Evolutionary conservation across 2,888 invertebrate genomes (phyloP), one percentile per base, ranked within the genome.

Genomic region (Cecidostiba fungosa): DNA sequence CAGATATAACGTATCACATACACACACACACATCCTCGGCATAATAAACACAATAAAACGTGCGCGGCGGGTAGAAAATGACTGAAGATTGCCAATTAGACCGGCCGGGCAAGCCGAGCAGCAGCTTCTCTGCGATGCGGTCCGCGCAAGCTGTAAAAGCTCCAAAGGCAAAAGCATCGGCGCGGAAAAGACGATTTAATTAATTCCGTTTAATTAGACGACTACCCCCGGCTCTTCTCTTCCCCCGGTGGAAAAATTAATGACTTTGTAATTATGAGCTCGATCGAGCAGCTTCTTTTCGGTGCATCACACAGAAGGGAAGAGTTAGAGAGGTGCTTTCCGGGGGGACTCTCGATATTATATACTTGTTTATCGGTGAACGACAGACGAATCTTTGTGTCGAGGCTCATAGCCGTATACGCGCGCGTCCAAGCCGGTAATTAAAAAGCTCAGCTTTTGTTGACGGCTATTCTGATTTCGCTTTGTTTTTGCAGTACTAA

Each of bases 131-230:
- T 29, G 19, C 74, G 59, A 19, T 54, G 43, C 59, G 59, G 50
- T 50, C 36, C 70, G 43, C 29, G 69, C 50, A 16, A 16, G 14
- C 50, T 50, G 16, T 16, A 16, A 72, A 26, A 72, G 70, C 26
- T 12, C 23, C 26, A 43, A 50, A 16, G 29, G 47, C 2, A 6
- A 12, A 50, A 50, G 70, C 84, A 72, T 77, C 70, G 70, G 54
- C 43, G 77, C 72, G 70, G 70, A 70, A 83, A 84, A 79, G 85
- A 76, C 74, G 81, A 81, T 85, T 85, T 77, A 77, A 85, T 85
- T 85, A 85, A 77, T 85, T 81, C 77, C 72, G 72, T 62, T 81
- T 85, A 81, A 81, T 85, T 77, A 81, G 77, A 77, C 69, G 74
- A 73, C 54, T 59, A 32, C 12, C 14, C 39, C 23, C 12, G 32